phyloP scores from a whole-genome alignment of 2,113 vertebrate genomes.

The Myiozetetes cayanensis region DNA sequence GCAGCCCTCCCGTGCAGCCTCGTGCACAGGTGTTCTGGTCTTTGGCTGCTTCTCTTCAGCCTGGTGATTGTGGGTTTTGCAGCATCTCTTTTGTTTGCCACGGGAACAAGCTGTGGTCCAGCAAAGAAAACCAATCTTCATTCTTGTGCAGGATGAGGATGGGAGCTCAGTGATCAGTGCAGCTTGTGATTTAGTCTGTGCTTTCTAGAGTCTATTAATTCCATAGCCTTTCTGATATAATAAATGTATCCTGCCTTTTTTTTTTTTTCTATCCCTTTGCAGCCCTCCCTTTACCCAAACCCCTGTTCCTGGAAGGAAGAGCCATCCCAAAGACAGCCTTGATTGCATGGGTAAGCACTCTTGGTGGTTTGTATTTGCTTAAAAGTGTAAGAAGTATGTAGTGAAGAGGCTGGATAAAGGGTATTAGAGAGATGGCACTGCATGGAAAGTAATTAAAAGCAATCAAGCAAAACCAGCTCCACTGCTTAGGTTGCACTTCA shows the following conservation, averaged over 20 bases:
- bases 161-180: background rate
- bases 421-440: background rate
- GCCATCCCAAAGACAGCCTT: conserved; percentile 62
- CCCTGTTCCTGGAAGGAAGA: conserved; percentile 68
- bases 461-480: background rate
- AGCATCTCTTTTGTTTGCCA: background rate
- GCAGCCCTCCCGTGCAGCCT: background rate
- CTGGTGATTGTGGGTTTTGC: background rate
- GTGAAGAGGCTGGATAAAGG: background rate
- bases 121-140: accelerated
- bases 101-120: background rate
- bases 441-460: background rate
- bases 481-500: background rate
- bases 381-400: background rate
- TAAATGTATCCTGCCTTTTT: background rate
- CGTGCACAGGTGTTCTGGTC: background rate
- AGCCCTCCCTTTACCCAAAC: conserved; percentile 70
- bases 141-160: background rate
- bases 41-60: background rate
- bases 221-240: background rate
- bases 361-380: background rate
- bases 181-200: background rate
- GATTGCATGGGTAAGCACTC: conserved; percentile 68
- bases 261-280: background rate
- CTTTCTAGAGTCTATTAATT: background rate